Evolutionary conservation across 2,113 vertebrate genomes (phyloP), one percentile per base, ranked within the genome.

Genomic region (Seriola rivoliana): DNA sequence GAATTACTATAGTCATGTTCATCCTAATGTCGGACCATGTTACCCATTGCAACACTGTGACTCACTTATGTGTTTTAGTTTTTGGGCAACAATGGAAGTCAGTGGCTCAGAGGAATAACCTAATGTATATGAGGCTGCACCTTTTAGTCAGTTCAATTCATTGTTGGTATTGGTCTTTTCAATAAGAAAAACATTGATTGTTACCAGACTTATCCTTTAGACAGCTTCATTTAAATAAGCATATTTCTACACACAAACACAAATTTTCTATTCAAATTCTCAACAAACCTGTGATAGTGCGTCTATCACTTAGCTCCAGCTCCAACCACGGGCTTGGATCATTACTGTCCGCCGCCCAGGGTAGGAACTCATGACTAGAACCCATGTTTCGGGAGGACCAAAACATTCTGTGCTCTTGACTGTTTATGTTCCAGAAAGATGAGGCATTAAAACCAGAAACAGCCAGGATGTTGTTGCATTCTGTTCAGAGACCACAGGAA

Each of bases 301-400:
- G 95, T 90, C 89, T 96, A n/a, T 93, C 92, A 21, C 90, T 91
- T 36, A 97, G 91, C 75, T 96, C 96, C 80, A 97, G 80, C 88
- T 96, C 95, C 80, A 97, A 88, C 96, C 96, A 97, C 0, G 96
- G 84, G 0, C 72, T 70, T 1, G 42, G n/a, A 0, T 95, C 85
- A 0, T 71, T 1, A 0, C 67, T 16, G 54, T 84, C 74, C 0
- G 96, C 91, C 0, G 91, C 83, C 97, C 96, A 97, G 29, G 90
- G 87, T 8, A 91, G 67, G 19, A 88, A 74, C 0, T 87, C 2
- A 0, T 64, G 89, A 54, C 57, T 16, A 0, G 92, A 70, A 0
- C 81, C 91, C 10, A 84, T 90, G 71, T 67, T 93, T 64, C 85
- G 76, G 0, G 90, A 82, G 3, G 60, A 82, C 95, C 95, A 95